Evolutionary conservation across 64 coral and sea anemone genomes (phyloP).

Genomic region (Trachythela sp.): DNA sequence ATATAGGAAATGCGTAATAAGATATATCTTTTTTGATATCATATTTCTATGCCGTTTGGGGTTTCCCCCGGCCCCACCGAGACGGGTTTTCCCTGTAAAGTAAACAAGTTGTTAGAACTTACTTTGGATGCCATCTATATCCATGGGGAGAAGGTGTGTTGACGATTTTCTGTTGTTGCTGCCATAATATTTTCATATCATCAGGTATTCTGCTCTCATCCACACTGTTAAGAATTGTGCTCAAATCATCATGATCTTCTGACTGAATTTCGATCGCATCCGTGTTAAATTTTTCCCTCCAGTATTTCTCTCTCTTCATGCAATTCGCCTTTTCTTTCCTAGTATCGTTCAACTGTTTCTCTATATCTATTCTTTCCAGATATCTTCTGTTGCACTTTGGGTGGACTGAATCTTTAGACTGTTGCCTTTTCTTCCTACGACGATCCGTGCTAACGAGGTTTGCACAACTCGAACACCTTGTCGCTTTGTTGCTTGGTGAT

Average conservation of each 20-base stretch:
- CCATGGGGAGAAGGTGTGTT: neutral
- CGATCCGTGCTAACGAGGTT: neutral
- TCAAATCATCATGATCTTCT: constrained; percentile 23
- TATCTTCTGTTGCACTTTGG: constrained; percentile 18
- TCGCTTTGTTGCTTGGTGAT: no score
- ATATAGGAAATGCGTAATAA: neutral
- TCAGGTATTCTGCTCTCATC: constrained; percentile 27
- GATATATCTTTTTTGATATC: neutral
- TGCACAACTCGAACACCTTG: no score
- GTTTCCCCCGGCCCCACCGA: no score
- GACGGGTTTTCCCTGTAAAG: neutral
- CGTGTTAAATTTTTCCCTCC: constrained; percentile 13
- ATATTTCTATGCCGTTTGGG: neutral
- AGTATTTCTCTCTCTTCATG: constrained; percentile 30
- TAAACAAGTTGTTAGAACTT: neutral
- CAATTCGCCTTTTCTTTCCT: neutral
- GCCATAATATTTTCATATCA: constrained; percentile 33
- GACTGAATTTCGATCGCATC: neutral
- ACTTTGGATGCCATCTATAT: constrained; percentile 55
- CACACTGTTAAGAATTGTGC: neutral
- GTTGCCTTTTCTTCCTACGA: constrained; percentile 21
- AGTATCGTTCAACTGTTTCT: neutral
- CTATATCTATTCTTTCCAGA: neutral
- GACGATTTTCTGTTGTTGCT: constrained; percentile 32
- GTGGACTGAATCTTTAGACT: constrained; percentile 9